phyloP scores from a whole-genome alignment of 2,113 vertebrate genomes.

The Leptobrachium ailaonicum region DNA sequence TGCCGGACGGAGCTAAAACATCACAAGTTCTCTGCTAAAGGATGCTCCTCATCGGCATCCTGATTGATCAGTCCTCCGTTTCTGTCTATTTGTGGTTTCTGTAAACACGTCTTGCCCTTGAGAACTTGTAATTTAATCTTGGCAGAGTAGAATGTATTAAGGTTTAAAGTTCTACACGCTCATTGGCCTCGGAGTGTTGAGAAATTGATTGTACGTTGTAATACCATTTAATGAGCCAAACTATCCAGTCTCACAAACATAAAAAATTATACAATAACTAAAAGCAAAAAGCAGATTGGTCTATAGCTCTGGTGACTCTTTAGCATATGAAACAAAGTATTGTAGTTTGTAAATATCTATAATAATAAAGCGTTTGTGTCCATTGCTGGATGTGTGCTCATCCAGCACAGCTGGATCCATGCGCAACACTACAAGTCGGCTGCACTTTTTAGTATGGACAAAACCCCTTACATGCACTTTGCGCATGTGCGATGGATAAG shows the following conservation, averaged over 20 bases:
- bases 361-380: too few species aligned
- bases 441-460: too few species aligned
- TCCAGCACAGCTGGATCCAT: too few species aligned
- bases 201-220: not conserved
- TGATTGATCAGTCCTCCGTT: not conserved
- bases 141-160: not conserved
- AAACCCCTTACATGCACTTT: too few species aligned
- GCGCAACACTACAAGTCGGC: too few species aligned
- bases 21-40: slow-evolving; percentile 7
- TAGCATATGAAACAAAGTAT: too few species aligned
- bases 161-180: slow-evolving; percentile 1
- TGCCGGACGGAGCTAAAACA: not conserved
- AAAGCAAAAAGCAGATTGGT: too few species aligned
- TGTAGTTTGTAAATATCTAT: too few species aligned
- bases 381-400: too few species aligned
- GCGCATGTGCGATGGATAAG: too few species aligned
- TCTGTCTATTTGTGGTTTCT: slow-evolving; percentile 16
- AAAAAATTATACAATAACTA: not conserved
- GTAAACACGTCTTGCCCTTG: slow-evolving; percentile 8
- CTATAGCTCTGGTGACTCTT: too few species aligned
- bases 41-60: not conserved
- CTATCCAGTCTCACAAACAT: not conserved
- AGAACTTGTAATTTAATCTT: slow-evolving; percentile 25
- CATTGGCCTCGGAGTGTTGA: not conserved
- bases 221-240: not conserved